Base-by-base conservation (phyloP, 1,140 invertebrate species). In the Lepidurus arcticus region DNA sequence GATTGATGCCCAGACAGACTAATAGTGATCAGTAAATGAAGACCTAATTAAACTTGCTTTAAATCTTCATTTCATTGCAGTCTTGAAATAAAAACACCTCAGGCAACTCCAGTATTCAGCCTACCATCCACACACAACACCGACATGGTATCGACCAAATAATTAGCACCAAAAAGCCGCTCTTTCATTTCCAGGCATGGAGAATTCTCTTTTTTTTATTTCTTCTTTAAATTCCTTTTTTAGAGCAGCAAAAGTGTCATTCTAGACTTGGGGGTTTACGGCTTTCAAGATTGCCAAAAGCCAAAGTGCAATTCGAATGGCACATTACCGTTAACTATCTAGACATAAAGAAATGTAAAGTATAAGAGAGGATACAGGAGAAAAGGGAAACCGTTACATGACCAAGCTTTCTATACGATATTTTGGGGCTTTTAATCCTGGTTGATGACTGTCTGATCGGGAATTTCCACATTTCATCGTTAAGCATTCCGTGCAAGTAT, bases 131-230 rank as follows among this genome's bases (percentile, higher is more conserved):
- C 1, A 65, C 1, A 65, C 16, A 65, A 10, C 3, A 47, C 3
- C 13, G 10, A 65, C n/a, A 65, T 7, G 4, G 53, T 65, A 16
- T 65, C 53, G 53, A 65, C 53, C 53, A 65, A 65, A 21, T 65
- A 65, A 65, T 65, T 65, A 65, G 53, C 53, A 65, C 8, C 53
- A 65, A 21, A 65, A 65, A 65, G 53, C 21, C 53, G 13, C 53
- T 65, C 2, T 65, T 21, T 65, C 53, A 13, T 65, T 7, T 65
- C 21, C 21, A n/a, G 16, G 16, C 8, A 65, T 13, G 21, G 21
- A 65, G 53, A 4, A 65, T n/a, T 65, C 4, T 16, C 53, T 7
- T 16, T 65, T 65, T 53, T 65, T n/a, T 65, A 5, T 21, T 21
- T 5, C n/a, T 21, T 65, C 21, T 21, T 65, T n/a, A n/a, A 65